Conservation (phyloP, 2,888 invertebrate genomes). For the Eurois occulta region DNA sequence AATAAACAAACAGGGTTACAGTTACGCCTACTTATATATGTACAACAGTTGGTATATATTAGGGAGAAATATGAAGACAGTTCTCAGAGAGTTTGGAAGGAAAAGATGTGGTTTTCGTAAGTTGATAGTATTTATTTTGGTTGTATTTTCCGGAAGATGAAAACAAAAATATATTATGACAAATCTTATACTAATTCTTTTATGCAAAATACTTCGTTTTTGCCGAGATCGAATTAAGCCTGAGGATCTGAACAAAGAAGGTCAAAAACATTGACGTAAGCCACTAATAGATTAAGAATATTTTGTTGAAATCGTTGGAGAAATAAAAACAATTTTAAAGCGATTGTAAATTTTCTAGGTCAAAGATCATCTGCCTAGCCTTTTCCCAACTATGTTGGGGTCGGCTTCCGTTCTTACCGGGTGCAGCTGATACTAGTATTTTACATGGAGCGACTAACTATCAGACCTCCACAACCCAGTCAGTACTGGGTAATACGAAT, state of each 20-base stretch:
- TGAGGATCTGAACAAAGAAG: too few species aligned
- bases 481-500: too few species aligned
- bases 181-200: neutral
- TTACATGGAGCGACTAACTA: too few species aligned
- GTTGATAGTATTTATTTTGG: neutral
- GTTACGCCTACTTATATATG: neutral
- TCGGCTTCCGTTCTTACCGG: too few species aligned
- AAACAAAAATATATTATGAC: neutral
- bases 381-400: too few species aligned
- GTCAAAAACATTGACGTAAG: neutral
- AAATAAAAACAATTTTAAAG: too few species aligned
- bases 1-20: neutral
- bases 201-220: neutral
- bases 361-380: too few species aligned
- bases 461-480: too few species aligned
- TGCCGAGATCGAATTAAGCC: too few species aligned
- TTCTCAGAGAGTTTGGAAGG: constrained; percentile 7
- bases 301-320: too few species aligned
- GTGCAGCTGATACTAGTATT: too few species aligned
- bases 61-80: neutral
- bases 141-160: neutral
- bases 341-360: too few species aligned
- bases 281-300: neutral
- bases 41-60: neutral
- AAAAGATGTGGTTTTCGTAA: neutral